phyloP scores from a whole-genome alignment of 2,113 vertebrate species.

The Poecilia latipinna region DNA sequence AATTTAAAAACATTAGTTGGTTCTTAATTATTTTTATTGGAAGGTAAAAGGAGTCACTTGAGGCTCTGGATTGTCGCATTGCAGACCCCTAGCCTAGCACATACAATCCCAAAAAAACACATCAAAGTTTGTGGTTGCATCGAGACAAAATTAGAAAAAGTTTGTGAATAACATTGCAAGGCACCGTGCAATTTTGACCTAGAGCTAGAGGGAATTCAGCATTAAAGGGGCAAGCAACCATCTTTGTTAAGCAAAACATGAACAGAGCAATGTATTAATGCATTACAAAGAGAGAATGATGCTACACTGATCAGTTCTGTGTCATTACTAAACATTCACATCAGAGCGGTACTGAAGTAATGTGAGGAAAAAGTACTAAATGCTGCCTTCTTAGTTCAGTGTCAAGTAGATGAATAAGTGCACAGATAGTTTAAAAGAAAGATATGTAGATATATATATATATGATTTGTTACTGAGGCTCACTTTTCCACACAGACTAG shows the following conservation, averaged over 20 bases:
- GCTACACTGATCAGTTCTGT: conserved; percentile 18
- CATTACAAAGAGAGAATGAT: conserved; percentile 10
- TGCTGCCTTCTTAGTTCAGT: conserved; percentile 23
- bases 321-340: conserved; percentile 36
- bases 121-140: no score
- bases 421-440: conserved; percentile 24
- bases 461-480: conserved; percentile 33
- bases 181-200: conserved; percentile 17
- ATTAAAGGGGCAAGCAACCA: conserved; percentile 4
- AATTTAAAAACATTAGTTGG: no score
- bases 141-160: background rate
- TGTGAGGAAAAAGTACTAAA: conserved; percentile 17
- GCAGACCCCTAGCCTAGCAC: no score
- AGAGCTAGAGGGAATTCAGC: conserved; percentile 29
- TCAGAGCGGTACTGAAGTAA: conserved; percentile 15
- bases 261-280: conserved; percentile 35
- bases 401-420: conserved; percentile 32
- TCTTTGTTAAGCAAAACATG: conserved; percentile 27
- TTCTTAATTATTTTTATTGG: no score
- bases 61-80: no score
- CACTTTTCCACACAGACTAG: conserved; percentile 50
- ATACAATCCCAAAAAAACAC: no score
- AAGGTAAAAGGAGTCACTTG: no score
- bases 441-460: background rate
- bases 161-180: background rate